phyloP scores from a whole-genome alignment of 2,888 invertebrate species.

The Polia nebulosa region DNA sequence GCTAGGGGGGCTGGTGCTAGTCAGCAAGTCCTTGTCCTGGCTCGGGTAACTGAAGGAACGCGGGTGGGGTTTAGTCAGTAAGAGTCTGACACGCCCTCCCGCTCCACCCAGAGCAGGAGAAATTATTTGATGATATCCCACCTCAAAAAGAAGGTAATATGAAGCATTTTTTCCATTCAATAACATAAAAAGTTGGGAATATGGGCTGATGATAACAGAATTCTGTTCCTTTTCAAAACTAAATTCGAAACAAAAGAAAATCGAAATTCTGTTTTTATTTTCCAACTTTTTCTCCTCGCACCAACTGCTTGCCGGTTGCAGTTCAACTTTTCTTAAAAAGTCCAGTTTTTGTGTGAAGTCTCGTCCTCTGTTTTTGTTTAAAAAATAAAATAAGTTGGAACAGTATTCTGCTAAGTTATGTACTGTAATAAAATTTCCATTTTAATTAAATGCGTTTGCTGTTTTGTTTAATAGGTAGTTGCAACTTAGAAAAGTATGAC shows the following conservation, averaged over 20 bases:
- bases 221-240: not conserved
- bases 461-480: not conserved
- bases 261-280: constrained; percentile 10
- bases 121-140: no score
- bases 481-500: no score
- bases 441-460: constrained; percentile 5
- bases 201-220: not conserved
- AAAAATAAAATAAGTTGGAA: not conserved
- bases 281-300: not conserved
- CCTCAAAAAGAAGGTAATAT: no score
- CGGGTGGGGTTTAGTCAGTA: no score
- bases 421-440: not conserved
- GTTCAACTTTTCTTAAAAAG: constrained; percentile 20
- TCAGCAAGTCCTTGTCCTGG: no score
- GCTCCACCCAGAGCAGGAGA: no score
- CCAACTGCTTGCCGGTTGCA: not conserved
- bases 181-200: no score
- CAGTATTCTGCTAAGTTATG: not conserved
- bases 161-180: no score
- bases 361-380: not conserved
- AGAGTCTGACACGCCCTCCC: no score
- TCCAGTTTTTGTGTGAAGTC: constrained; percentile 9
- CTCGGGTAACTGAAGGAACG: no score
- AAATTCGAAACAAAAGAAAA: constrained; percentile 4
- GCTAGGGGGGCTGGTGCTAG: no score